Evolutionary conservation across 2,113 vertebrate species (phyloP), one percentile per base, ranked within the genome.

Genomic region (Upupa epops): DNA sequence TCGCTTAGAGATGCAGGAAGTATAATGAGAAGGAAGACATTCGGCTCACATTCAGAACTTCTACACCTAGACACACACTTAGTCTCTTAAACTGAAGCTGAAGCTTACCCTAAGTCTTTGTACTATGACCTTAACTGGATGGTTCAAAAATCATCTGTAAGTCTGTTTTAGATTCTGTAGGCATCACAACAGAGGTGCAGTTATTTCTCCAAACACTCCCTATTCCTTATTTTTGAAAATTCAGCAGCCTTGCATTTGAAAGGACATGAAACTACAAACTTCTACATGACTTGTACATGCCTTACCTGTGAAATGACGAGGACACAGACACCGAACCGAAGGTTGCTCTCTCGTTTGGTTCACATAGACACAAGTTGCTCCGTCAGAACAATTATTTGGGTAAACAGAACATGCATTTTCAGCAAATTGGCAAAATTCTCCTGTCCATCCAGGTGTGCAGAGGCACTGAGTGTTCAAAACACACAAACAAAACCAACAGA

Each of bases 321-420:
- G 86, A 78, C 98, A 98, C 36, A 96, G 58, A 75, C 97, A 98
- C 48, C 73, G 90, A 95, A 97, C 95, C 29, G 93, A 81, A 52
- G 97, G 97, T 51, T 88, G 83, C 51, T 95, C 79, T 69, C 95
- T 84, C 18, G 66, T 84, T 20, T 97, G 97, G 71, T 95, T 98
- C 59, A 75, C 83, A 88, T 97, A 96, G 6, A 98, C 68, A 61
- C 97, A 98, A 26, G 97, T 97, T 65, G 96, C 95, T 90, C 97
- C 97, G 76, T 93, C 94, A 73, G 94, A 85, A 95, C 97, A 98
- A 83, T 61, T 70, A 71, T 97, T 83, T 55, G 97, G 92, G 66
- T 96, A 94, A 90, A 98, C 97, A 86, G 97, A 80, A 76, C 98
- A 98, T 72, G 97, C 91, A 65, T 98, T 96, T 69, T 96, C 96